phyloP scores from a whole-genome alignment of 2,797 vertebrate species.

The Crax fasciolata region DNA sequence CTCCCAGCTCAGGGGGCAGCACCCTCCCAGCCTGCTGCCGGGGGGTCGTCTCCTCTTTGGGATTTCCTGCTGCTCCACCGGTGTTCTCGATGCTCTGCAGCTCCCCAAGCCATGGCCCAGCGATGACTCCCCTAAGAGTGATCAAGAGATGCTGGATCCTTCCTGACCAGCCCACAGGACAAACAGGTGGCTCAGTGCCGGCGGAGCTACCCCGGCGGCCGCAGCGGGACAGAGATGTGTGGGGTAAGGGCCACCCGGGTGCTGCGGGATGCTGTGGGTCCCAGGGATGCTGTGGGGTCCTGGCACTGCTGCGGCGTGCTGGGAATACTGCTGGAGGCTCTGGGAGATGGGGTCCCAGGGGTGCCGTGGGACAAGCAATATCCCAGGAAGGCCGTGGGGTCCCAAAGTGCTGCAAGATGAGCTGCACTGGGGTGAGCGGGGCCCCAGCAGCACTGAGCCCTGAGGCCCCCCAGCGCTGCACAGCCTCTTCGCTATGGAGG shows the following conservation, averaged over 20 bases:
- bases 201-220: background rate
- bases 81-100: background rate
- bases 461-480: background rate
- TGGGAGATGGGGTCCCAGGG: background rate
- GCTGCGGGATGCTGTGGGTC: background rate
- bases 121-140: background rate
- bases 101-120: background rate
- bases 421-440: too few species aligned
- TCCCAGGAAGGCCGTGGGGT: background rate
- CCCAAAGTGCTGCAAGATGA: background rate
- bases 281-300: background rate
- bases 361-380: background rate
- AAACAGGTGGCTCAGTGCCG: background rate
- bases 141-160: background rate
- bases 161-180: background rate
- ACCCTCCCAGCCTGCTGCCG: background rate
- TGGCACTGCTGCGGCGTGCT: background rate
- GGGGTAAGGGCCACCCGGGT: conserved; percentile 19
- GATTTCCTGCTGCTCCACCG: background rate
- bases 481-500: background rate
- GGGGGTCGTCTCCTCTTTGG: background rate
- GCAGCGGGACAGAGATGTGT: background rate
- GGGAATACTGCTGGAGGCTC: background rate
- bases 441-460: too few species aligned
- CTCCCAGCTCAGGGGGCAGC: background rate